A percentile compares a stretch with the other conserved stretches of the same genome.
Conservation (phyloP, 2,888 invertebrate genomes). For the Siphlonurus alternatus region DNA sequence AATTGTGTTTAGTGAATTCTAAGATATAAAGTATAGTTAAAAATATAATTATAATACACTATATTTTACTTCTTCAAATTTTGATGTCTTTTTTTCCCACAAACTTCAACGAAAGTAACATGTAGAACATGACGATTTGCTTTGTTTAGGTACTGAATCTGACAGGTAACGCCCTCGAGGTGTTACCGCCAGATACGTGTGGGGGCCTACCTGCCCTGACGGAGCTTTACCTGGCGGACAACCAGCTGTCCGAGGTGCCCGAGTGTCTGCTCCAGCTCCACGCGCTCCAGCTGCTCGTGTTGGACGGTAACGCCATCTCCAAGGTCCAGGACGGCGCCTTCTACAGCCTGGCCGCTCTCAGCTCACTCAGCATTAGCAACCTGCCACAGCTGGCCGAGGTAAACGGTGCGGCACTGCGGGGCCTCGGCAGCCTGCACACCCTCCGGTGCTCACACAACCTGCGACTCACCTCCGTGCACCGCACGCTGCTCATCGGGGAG, state of each 20-base stretch:
- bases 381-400: not conserved
- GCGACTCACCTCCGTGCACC: not conserved
- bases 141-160: constrained; percentile 34
- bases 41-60: not conserved
- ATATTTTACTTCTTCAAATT: constrained; percentile 24
- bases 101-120: constrained; percentile 27
- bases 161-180: constrained; percentile 31
- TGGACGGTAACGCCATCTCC: constrained; percentile 36
- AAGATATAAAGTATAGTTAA: too few species aligned
- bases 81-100: constrained; percentile 29
- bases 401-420: not conserved
- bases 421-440: not conserved
- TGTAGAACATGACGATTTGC: too few species aligned
- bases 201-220: constrained; percentile 17
- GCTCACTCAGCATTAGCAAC: not conserved
- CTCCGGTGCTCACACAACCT: not conserved
- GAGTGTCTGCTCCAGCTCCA: constrained; percentile 24
- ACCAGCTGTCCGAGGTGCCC: constrained; percentile 1
- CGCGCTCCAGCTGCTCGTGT: constrained; percentile 29
- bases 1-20: too few species aligned
- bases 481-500: not conserved
- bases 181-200: constrained; percentile 31
- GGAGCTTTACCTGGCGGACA: constrained; percentile 5
- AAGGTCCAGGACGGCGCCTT: constrained; percentile 26
- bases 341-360: constrained; percentile 21